Evolutionary conservation across 2,888 invertebrate genomes (phyloP).

Genomic region (Himalopsyche tibetana): DNA sequence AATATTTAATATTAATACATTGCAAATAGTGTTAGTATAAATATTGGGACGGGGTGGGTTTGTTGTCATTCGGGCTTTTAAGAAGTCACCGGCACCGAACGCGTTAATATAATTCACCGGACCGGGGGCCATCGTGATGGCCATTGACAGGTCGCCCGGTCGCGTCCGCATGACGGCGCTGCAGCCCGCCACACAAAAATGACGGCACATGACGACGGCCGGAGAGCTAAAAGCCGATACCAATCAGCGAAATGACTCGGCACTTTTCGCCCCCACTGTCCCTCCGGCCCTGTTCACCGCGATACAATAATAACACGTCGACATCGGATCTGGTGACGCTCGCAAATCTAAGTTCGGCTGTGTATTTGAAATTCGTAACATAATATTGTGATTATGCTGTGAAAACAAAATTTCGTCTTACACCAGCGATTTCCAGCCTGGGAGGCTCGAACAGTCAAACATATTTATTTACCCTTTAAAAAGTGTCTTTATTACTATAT

Average conservation of each 20-base stretch:
- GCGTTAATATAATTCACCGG: slow-evolving; percentile 7
- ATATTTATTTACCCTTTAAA: no score
- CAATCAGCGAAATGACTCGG: slow-evolving; percentile 64
- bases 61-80: no score
- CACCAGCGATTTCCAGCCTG: no score
- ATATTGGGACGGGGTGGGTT: no score
- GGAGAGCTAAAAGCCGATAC: slow-evolving; percentile 56
- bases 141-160: slow-evolving; percentile 43
- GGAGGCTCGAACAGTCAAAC: no score
- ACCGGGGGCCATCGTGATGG: slow-evolving; percentile 7
- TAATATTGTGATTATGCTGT: no score
- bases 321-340: slow-evolving; percentile 1
- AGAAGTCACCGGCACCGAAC: background rate
- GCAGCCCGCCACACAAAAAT: slow-evolving; percentile 43
- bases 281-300: background rate
- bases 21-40: no score
- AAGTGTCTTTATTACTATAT: no score
- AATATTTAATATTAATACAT: no score
- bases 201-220: slow-evolving; percentile 43
- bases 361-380: no score
- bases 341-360: no score
- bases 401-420: no score
- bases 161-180: slow-evolving; percentile 41
- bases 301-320: slow-evolving; percentile 46
- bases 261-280: slow-evolving; percentile 49